Percentiles rank a stretch among this genome's conserved stretches.
phyloP scores from a whole-genome alignment of 1,140 invertebrate genomes.

The Hycleus phaleratus region DNA sequence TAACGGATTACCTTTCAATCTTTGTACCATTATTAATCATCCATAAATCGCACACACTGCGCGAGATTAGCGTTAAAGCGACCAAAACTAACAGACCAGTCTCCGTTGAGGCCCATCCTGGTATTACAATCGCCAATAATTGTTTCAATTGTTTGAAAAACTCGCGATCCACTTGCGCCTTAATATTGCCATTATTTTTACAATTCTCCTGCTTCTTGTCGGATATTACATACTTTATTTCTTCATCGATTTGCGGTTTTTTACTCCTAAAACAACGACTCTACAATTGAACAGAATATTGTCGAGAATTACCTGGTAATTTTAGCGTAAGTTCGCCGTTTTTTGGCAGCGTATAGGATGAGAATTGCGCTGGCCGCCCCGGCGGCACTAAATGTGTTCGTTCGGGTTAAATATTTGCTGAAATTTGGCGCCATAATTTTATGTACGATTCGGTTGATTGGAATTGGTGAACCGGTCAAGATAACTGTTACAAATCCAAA shows the following conservation, averaged over 20 bases:
- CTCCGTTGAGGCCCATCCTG: slow-evolving; percentile 66
- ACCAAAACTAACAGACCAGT: slow-evolving; percentile 73
- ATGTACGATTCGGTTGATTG: too few species aligned
- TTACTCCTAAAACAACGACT: slow-evolving; percentile 24
- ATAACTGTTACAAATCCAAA: too few species aligned
- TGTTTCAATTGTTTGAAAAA: slow-evolving; percentile 73
- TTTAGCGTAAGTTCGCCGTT: slow-evolving; percentile 37
- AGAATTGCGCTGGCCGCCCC: slow-evolving; percentile 47
- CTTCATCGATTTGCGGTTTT: slow-evolving; percentile 47
- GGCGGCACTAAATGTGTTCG: slow-evolving; percentile 47
- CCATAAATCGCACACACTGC: slow-evolving; percentile 95
- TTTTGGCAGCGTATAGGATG: slow-evolving; percentile 47
- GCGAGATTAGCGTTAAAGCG: slow-evolving; percentile 69
- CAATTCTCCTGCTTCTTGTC: slow-evolving; percentile 52
- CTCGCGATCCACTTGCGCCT: slow-evolving; percentile 76
- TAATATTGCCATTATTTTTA: slow-evolving; percentile 42
- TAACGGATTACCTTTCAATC: slow-evolving; percentile 70
- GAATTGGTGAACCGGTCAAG: too few species aligned
- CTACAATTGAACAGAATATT: neutral
- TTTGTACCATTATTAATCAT: slow-evolving; percentile 90
- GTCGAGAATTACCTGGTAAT: slow-evolving; percentile 27
- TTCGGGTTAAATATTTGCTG: slow-evolving; percentile 53
- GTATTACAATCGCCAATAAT: slow-evolving; percentile 78
- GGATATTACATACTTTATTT: slow-evolving; percentile 70
- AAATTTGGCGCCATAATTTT: slow-evolving; percentile 51